Conservation (phyloP, 2,888 invertebrate species). For the Pegoplata infirma region DNA sequence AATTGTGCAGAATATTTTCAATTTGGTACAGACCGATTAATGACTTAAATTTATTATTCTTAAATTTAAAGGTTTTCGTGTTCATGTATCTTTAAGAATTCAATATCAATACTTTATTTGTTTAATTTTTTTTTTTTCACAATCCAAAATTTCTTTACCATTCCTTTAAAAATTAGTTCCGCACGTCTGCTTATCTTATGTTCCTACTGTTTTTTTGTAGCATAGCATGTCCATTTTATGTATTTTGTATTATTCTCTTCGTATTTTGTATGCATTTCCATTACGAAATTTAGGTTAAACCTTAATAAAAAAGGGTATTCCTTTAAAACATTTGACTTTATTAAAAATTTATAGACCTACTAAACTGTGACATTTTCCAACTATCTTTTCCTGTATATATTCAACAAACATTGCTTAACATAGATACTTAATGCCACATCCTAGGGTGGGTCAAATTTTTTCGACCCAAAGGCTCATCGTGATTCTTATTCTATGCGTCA, state of each 20-base stretch:
- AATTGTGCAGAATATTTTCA: no score
- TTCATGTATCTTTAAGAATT: background rate
- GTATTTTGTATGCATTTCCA: conserved; percentile 24
- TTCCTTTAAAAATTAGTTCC: conserved; percentile 39
- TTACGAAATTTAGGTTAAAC: conserved; percentile 29
- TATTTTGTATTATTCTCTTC: conserved; percentile 8
- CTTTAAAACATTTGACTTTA: conserved; percentile 49
- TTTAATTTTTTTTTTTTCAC: background rate
- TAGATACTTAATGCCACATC: no score
- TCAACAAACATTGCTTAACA: no score
- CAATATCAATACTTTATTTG: background rate
- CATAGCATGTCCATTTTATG: conserved; percentile 37
- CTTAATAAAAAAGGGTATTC: conserved; percentile 38
- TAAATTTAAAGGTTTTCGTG: no score
- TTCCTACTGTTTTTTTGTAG: no score
- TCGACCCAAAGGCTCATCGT: no score
- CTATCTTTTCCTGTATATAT: background rate
- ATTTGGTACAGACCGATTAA: no score
- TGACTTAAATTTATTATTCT: no score
- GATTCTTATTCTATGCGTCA: no score
- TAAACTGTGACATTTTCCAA: conserved; percentile 54
- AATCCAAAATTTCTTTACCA: background rate
- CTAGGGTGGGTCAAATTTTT: no score
- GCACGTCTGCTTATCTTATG: conserved; percentile 46
- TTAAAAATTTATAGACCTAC: conserved; percentile 52